Conservation (phyloP, 2,888 invertebrate species). For the Gnatocerus cornutus region DNA sequence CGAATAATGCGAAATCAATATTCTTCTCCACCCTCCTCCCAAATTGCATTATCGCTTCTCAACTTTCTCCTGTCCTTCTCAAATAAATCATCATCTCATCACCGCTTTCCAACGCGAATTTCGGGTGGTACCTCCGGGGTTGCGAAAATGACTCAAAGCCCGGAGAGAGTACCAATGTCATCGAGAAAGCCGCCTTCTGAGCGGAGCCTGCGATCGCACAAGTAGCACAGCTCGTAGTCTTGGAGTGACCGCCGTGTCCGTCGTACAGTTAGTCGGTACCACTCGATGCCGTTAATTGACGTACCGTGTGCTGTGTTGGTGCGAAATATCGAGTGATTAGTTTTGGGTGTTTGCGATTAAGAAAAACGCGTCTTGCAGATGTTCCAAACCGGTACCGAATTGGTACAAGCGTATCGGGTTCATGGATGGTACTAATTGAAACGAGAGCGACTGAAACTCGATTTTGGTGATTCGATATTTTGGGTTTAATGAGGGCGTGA, state of each 20-base stretch:
- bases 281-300: slow-evolving; percentile 49
- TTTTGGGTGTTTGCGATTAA: slow-evolving; percentile 32
- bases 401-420: slow-evolving; percentile 7
- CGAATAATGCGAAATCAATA: neutral
- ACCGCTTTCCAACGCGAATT: slow-evolving; percentile 24
- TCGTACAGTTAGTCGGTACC: slow-evolving; percentile 45
- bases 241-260: slow-evolving; percentile 48
- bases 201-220: slow-evolving; percentile 62
- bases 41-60: neutral
- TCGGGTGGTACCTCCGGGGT: slow-evolving; percentile 28
- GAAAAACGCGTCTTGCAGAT: slow-evolving; percentile 36
- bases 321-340: slow-evolving; percentile 37
- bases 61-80: neutral
- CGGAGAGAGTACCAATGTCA: slow-evolving; percentile 57
- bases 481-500: no score
- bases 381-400: slow-evolving; percentile 35
- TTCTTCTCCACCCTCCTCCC: no score
- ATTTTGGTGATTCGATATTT: neutral
- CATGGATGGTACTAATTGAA: slow-evolving; percentile 34
- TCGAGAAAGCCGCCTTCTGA: slow-evolving; percentile 61
- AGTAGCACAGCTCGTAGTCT: slow-evolving; percentile 59
- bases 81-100: slow-evolving; percentile 16
- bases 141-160: slow-evolving; percentile 23
- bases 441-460: slow-evolving; percentile 13
- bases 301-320: slow-evolving; percentile 10